Evolutionary conservation across 2,113 vertebrate species (phyloP), one percentile per base, ranked within the genome.

Genomic region (Toxotes chatareus): DNA sequence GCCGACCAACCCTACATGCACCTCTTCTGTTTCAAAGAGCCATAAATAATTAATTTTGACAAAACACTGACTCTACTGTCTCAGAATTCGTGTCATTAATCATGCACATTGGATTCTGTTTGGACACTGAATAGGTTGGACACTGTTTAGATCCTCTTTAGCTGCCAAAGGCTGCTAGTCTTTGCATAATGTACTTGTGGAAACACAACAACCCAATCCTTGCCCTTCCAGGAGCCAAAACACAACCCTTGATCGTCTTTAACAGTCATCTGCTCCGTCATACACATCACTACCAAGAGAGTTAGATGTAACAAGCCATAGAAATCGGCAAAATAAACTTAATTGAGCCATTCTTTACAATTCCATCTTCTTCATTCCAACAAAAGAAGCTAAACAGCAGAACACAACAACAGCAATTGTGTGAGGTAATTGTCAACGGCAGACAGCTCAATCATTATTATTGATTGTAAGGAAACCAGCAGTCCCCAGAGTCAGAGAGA

Each of bases 361-460:
- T 73, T 77, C 70, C 36, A 68, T 64, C 40, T 27, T 46, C 51
- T 72, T 27, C 27, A 11, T 23, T 14, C 5, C 3, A 31, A 73
- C 67, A 68, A 87, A 87, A 66, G 12, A 55, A 72, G 67, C 59
- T 71, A 67, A 78, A 82, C 68, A 61, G 62, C 44, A 38, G 40
- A 83, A 57, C 27, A 75, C 73, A 82, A 82, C 64, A 79, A 76
- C 78, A 84, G 55, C 75, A 74, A 60, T 87, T 78, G 53, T 84
- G 70, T 81, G 55, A 63, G 82, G 60, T 87, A 81, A 88, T 89
- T 73, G 87, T 88, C 89, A 85, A 74, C 71, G 85, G 64, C 85
- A 85, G 85, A 70, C 83, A 71, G 77, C 72, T 80, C 55, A 89
- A 83, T 92, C 79, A 86, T 79, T 88, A 79, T 79, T 86, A 86